Conservation (phyloP, 2,113 vertebrate genomes). For the Ia io region DNA sequence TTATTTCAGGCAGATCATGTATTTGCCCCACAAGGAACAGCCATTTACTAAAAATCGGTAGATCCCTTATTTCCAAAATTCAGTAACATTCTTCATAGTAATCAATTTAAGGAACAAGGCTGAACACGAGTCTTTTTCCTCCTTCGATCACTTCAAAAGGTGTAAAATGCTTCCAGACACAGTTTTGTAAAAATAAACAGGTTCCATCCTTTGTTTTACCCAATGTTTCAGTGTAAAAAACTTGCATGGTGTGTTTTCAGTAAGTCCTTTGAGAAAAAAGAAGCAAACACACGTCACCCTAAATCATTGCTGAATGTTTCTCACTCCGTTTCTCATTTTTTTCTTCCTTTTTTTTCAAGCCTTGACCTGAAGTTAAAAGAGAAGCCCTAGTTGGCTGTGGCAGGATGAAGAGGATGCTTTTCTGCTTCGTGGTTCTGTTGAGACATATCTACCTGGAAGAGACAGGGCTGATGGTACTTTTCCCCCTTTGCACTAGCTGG, state of each 20-base stretch:
- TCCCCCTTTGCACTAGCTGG: slow-evolving; percentile 56
- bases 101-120: background rate
- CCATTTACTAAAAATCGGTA: background rate
- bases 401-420: slow-evolving; percentile 56
- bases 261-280: background rate
- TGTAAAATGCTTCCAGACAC: slow-evolving; percentile 64
- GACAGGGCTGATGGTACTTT: slow-evolving; percentile 26
- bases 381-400: slow-evolving; percentile 27
- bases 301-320: background rate
- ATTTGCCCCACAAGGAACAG: background rate
- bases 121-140: background rate
- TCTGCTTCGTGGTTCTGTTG: slow-evolving; percentile 37
- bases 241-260: slow-evolving; percentile 48
- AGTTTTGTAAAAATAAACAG: background rate
- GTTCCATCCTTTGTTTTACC: background rate
- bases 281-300: background rate
- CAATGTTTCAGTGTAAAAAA: background rate
- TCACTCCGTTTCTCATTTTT: background rate
- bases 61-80: background rate
- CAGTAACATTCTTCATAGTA: background rate
- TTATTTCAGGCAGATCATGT: background rate
- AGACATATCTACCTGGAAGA: background rate
- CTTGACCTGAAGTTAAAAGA: slow-evolving; percentile 82
- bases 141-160: slow-evolving; percentile 11
- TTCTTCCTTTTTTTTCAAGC: slow-evolving; percentile 52